Evolutionary conservation across 2,888 invertebrate genomes (phyloP), one percentile per base, ranked within the genome.

Genomic region (Uropetala carovei): DNA sequence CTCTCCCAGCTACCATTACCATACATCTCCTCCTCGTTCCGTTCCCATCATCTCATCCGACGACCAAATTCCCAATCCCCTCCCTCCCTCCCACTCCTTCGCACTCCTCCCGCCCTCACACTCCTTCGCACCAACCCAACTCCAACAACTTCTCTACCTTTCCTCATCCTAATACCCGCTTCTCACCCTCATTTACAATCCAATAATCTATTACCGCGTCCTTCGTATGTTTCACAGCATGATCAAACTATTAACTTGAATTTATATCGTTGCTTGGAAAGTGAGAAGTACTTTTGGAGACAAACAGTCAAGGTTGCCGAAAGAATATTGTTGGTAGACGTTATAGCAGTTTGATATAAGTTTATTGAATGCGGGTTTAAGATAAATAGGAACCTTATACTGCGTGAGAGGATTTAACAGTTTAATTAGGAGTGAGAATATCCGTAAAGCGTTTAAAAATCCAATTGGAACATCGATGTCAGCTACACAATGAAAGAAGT

Each of bases 201-300:
- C 89, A 43, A 43, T 43, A 68, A 64, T n/a, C 89, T 60, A 64
- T 43, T 60, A 64, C 30, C 59, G 59, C 86, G 16, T 86, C 59
- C 60, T 27, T 7, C 75, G 75, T 27, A 75, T 27, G 22, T 27
- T 27, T 75, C 75, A 75, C 75, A 13, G 27, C 75, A 27, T 22
- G 75, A 75, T 75, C 75, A 22, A 75, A 75, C 75, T 75, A n/a
- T 10, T 75, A 75, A 18, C 75, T 75, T 75, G 75, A 27, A 75
- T 75, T 75, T 75, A 75, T 75, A n/a, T 75, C n/a, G 27, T 27
- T 22, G 10, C 75, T 75, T 27, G 22, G 75, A 3, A 75, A 22
- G 22, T 75, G 22, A 75, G 75, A 75, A 75, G 27, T 75, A 22
- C 22, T 22, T 27, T 75, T 27, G 8, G 10, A 27, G 75, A 75